Percentiles rank a stretch among this genome's conserved stretches.
Conservation (phyloP, 2,888 invertebrate species). For the Disparrhopalites patrizii region DNA sequence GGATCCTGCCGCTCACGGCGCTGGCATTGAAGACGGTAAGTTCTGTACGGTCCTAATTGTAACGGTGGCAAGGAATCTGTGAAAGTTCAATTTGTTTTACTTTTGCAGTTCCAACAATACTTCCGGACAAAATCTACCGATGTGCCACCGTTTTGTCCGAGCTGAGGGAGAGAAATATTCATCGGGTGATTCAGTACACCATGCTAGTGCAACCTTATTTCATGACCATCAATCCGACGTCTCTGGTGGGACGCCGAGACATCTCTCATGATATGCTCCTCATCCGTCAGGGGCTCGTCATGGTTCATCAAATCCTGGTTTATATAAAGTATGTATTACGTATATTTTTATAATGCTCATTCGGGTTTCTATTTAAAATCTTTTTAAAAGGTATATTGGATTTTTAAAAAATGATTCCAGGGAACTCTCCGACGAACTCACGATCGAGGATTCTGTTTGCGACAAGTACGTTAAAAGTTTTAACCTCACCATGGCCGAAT, state of each 20-base stretch:
- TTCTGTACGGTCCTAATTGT: not conserved
- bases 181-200: slow-evolving; percentile 40
- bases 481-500: slow-evolving; percentile 8
- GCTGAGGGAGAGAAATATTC: slow-evolving; percentile 27
- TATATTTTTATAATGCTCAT: not conserved
- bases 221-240: slow-evolving; percentile 10
- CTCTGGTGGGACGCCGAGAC: slow-evolving; percentile 26
- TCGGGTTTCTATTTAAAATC: not conserved
- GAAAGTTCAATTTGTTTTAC: not conserved
- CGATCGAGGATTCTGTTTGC: slow-evolving; percentile 25
- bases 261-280: slow-evolving; percentile 34
- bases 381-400: not conserved
- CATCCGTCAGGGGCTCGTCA: slow-evolving; percentile 37
- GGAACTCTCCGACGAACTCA: slow-evolving; percentile 30
- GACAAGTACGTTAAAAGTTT: not conserved
- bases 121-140: slow-evolving; percentile 29
- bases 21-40: slow-evolving; percentile 40
- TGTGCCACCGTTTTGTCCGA: slow-evolving; percentile 20
- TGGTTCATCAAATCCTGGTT: slow-evolving; percentile 43
- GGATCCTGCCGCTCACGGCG: slow-evolving; percentile 22
- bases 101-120: slow-evolving; percentile 24
- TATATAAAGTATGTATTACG: slow-evolving; percentile 36
- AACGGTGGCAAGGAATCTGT: not conserved
- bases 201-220: slow-evolving; percentile 35
- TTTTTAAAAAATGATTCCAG: slow-evolving; percentile 16